Evolutionary conservation across 2,113 vertebrate species (phyloP).

Genomic region (Martes martes): DNA sequence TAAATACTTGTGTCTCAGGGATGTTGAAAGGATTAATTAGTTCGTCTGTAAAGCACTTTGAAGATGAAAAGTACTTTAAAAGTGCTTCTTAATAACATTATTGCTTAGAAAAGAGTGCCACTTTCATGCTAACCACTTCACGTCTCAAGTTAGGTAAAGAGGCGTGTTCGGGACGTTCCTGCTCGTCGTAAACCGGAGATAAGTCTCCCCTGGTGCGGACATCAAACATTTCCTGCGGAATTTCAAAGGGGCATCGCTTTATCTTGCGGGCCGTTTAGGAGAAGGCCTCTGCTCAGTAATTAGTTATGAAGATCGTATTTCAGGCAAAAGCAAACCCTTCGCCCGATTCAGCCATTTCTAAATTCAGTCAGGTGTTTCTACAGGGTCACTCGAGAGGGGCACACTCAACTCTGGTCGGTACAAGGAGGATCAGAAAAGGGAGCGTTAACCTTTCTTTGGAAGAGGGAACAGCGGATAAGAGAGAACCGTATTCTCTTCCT

Average conservation of each 20-base stretch:
- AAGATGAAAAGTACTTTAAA: conserved; percentile 72
- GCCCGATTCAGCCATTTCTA: neutral
- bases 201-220: conserved; percentile 17
- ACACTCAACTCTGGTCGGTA: neutral
- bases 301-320: neutral
- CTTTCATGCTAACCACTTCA: conserved; percentile 46
- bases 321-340: neutral
- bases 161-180: neutral
- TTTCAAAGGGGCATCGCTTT: neutral
- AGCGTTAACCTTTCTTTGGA: neutral
- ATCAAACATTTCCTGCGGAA: conserved; percentile 3
- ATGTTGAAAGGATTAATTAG: conserved; percentile 76
- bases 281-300: neutral
- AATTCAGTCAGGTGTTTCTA: neutral
- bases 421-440: too few relatives aligned
- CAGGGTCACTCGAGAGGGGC: neutral
- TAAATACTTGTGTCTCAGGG: conserved; percentile 65
- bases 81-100: conserved; percentile 70
- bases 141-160: conserved; percentile 37
- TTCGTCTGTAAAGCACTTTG: conserved; percentile 66
- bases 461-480: neutral
- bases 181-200: neutral
- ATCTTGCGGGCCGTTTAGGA: neutral
- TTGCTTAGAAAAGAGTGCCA: conserved; percentile 61
- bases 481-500: neutral